Conservation (phyloP, 2,113 vertebrate species). For the Pseudonaja textilis region DNA sequence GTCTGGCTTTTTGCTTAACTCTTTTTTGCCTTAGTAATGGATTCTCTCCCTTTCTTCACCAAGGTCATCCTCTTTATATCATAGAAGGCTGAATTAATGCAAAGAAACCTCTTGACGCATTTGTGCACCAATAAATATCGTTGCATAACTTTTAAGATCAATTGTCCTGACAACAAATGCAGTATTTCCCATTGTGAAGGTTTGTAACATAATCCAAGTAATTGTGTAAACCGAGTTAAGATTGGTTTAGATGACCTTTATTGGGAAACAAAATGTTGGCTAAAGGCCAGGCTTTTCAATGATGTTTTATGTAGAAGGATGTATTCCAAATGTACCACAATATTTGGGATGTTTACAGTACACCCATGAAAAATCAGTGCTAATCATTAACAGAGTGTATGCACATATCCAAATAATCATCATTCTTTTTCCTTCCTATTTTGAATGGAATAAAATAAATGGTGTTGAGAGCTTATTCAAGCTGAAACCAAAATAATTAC, state of each 20-base stretch:
- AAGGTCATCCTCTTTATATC: background rate
- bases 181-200: background rate
- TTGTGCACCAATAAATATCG: background rate
- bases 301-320: background rate
- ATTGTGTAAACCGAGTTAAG: background rate
- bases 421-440: background rate
- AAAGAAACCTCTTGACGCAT: background rate
- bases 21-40: background rate
- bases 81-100: background rate
- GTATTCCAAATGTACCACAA: background rate
- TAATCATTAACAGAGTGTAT: background rate
- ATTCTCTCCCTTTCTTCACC: background rate
- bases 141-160: background rate
- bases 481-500: background rate
- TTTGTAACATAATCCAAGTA: background rate
- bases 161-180: slow-evolving; percentile 1
- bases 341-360: background rate
- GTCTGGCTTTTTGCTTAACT: background rate
- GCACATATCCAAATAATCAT: background rate
- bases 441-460: background rate
- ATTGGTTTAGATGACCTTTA: background rate
- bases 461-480: background rate
- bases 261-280: background rate
- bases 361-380: background rate
- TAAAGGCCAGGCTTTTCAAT: background rate